Percentiles rank a stretch among this genome's conserved stretches.
Conservation (phyloP, 2,888 invertebrate genomes). For the Andrena dorsata region DNA sequence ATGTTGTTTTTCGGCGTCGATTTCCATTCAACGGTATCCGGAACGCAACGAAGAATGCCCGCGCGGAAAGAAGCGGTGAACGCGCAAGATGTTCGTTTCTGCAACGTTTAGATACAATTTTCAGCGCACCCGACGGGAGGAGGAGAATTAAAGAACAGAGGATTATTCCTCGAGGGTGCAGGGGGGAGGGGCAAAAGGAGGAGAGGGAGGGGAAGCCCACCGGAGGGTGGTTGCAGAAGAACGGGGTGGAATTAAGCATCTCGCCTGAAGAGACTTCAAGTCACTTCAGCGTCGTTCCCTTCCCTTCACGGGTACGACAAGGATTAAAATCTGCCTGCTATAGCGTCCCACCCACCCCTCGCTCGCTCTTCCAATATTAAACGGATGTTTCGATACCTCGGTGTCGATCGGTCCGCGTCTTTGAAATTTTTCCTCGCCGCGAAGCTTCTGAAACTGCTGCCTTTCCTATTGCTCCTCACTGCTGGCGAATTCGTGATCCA, state of each 20-base stretch:
- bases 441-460: neutral
- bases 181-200: conserved; percentile 65
- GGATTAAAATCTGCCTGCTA: conserved; percentile 84
- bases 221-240: conserved; percentile 76
- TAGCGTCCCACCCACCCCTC: conserved; percentile 72
- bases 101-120: conserved; percentile 69
- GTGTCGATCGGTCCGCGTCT: conserved; percentile 55
- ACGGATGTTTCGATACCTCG: conserved; percentile 80
- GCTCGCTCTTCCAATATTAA: conserved; percentile 76
- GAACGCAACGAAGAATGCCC: neutral
- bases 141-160: conserved; percentile 78
- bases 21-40: neutral
- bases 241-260: conserved; percentile 83
- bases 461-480: neutral
- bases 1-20: neutral
- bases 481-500: neutral
- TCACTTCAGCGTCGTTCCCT: conserved; percentile 82
- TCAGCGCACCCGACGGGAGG: conserved; percentile 69
- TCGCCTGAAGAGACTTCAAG: conserved; percentile 84
- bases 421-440: conserved; percentile 36
- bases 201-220: conserved; percentile 66
- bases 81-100: conserved; percentile 24
- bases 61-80: neutral
- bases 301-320: conserved; percentile 79
- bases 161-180: conserved; percentile 77